Evolutionary conservation across 2,888 invertebrate species (phyloP).

Genomic region (Yponomeuta evonymella): DNA sequence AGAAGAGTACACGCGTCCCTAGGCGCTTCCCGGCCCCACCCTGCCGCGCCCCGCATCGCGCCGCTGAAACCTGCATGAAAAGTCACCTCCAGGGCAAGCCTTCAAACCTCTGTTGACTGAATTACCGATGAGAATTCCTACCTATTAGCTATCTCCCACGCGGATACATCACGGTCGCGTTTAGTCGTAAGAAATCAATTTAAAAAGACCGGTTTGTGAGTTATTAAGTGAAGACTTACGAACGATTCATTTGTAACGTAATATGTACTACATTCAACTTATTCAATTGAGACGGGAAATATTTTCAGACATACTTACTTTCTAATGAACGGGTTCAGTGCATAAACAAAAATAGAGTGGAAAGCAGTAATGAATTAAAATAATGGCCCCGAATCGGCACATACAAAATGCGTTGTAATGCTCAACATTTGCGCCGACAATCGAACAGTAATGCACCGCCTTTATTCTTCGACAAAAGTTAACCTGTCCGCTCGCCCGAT

Average conservation of each 20-base stretch:
- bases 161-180: too few relatives aligned
- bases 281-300: conserved; percentile 39
- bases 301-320: neutral
- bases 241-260: too few relatives aligned
- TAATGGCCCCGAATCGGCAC: conserved; percentile 43
- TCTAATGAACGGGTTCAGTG: conserved; percentile 1
- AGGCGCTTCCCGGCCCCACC: conserved; percentile 45
- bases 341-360: conserved; percentile 26
- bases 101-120: conserved; percentile 74
- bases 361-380: conserved; percentile 43
- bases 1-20: conserved; percentile 75
- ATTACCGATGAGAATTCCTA: conserved; percentile 46
- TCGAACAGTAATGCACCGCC: conserved; percentile 66
- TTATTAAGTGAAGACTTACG: too few relatives aligned
- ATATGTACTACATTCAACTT: neutral
- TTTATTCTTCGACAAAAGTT: conserved; percentile 71
- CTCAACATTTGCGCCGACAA: conserved; percentile 73
- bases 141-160: too few relatives aligned
- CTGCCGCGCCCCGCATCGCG: conserved; percentile 31
- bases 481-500: conserved; percentile 68
- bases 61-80: conserved; percentile 32
- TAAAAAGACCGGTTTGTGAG: too few relatives aligned
- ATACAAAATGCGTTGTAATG: conserved; percentile 66
- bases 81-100: conserved; percentile 62
- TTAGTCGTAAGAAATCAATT: too few relatives aligned